phyloP scores from a whole-genome alignment of 92 coral and sea anemone genomes.

The Actinernus sp. region DNA sequence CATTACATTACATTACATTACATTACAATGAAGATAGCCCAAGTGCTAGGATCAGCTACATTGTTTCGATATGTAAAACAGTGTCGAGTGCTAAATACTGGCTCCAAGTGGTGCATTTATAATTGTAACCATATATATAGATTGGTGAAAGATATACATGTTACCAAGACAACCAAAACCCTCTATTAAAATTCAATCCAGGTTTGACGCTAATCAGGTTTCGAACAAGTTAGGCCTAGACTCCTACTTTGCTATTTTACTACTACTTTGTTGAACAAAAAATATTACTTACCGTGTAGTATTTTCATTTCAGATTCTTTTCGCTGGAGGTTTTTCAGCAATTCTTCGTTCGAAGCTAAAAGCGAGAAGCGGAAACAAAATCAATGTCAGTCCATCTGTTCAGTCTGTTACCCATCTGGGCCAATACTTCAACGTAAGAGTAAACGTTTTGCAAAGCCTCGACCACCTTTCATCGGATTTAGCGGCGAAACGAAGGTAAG shows the following conservation, averaged over 20 bases:
- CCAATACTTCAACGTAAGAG: no score
- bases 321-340: conserved; percentile 69
- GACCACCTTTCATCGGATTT: no score
- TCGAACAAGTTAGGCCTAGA: background rate
- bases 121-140: background rate
- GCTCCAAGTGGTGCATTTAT: background rate
- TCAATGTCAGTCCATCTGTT: background rate
- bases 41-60: no score
- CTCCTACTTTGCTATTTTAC: no score
- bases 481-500: no score
- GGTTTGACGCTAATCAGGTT: no score
- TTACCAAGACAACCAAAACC: background rate
- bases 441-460: no score
- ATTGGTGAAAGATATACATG: background rate
- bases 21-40: no score
- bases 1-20: no score
- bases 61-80: no score
- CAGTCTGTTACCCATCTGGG: background rate
- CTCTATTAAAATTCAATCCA: no score
- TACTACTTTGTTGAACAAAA: background rate
- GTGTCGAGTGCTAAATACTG: no score
- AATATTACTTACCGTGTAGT: conserved; percentile 62
- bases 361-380: background rate
- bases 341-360: conserved; percentile 74
- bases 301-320: conserved; percentile 91